These are phyloP conservation scores for Eupeodes luniger DNA, from an alignment of 2,888 invertebrate species.

Conservation along the genomic window DNA sequence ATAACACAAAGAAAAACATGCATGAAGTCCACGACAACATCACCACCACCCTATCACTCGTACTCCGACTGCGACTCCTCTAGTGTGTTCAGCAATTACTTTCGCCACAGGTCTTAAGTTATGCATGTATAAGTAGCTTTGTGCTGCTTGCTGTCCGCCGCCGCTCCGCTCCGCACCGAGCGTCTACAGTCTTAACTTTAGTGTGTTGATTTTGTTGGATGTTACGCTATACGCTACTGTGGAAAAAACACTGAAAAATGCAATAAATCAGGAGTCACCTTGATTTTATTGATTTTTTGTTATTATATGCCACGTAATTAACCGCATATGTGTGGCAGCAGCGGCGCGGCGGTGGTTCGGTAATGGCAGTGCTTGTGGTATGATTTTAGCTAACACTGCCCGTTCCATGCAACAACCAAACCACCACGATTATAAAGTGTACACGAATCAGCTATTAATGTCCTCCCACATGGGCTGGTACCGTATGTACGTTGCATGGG, in stretches of 20 bases:
- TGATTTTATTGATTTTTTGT: constrained; percentile 75
- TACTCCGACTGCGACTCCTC: background rate
- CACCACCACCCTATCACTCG: constrained; percentile 1
- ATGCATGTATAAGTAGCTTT: constrained; percentile 55
- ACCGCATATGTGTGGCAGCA: constrained; percentile 70
- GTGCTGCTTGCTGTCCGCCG: too few relatives aligned
- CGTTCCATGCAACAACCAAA: constrained; percentile 24
- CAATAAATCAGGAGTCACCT: constrained; percentile 76
- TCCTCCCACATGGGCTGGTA: constrained; percentile 66
- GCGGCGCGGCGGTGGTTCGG: background rate
- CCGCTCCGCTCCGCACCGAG: too few relatives aligned
- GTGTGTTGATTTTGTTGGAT: constrained; percentile 26
- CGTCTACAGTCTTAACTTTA: constrained; percentile 20
- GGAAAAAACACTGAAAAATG: constrained; percentile 59
- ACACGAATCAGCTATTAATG: constrained; percentile 75
- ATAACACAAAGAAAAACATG: constrained; percentile 23
- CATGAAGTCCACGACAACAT: constrained; percentile 27
- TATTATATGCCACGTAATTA: constrained; percentile 74
- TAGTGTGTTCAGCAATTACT: constrained; percentile 51
- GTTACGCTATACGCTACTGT: constrained; percentile 29
- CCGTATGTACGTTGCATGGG: background rate
- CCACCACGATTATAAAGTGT: constrained; percentile 52
- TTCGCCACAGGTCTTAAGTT: constrained; percentile 55
- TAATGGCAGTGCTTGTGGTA: background rate
- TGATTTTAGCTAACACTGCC: constrained; percentile 61